These are phyloP conservation scores for Phasia obesa DNA, from an alignment of 2,888 invertebrate species.

Conservation along the genomic window DNA sequence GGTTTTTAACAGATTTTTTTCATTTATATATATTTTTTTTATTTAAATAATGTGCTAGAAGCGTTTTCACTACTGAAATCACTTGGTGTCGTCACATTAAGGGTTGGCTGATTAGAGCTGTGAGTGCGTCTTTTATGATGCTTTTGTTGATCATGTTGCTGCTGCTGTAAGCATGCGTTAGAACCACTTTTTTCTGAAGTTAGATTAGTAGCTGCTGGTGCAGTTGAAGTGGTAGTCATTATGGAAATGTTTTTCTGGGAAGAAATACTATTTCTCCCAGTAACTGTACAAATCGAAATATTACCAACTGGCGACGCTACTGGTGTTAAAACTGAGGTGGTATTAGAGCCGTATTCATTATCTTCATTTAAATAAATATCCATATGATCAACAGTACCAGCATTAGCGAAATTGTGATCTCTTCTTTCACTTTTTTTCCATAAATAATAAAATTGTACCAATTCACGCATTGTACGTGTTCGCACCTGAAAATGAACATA, in stretches of 20 bases:
- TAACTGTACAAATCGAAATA: constrained; percentile 12
- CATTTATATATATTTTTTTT: too few relatives aligned
- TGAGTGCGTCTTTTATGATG: constrained; percentile 62
- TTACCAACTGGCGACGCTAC: constrained; percentile 52
- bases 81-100: constrained; percentile 50
- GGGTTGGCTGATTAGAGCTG: constrained; percentile 71
- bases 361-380: constrained; percentile 80
- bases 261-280: constrained; percentile 50
- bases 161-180: constrained; percentile 45
- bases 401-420: constrained; percentile 84
- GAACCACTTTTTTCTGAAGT: constrained; percentile 44
- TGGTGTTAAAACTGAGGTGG: constrained; percentile 61
- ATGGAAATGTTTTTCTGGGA: constrained; percentile 77
- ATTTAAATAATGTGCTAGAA: neutral
- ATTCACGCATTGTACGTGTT: constrained; percentile 96
- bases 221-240: constrained; percentile 72
- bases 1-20: constrained; percentile 9
- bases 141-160: constrained; percentile 62
- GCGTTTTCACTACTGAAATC: constrained; percentile 51
- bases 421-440: constrained; percentile 99
- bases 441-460: constrained; percentile 97
- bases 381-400: constrained; percentile 81
- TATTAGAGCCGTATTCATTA: constrained; percentile 72
- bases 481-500: constrained; percentile 83
- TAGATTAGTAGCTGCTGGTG: constrained; percentile 47